A percentile compares a stretch with the other conserved stretches of the same genome.
Evolutionary conservation across 2,888 invertebrate species (phyloP).

Genomic region (Nymphalis urticae): DNA sequence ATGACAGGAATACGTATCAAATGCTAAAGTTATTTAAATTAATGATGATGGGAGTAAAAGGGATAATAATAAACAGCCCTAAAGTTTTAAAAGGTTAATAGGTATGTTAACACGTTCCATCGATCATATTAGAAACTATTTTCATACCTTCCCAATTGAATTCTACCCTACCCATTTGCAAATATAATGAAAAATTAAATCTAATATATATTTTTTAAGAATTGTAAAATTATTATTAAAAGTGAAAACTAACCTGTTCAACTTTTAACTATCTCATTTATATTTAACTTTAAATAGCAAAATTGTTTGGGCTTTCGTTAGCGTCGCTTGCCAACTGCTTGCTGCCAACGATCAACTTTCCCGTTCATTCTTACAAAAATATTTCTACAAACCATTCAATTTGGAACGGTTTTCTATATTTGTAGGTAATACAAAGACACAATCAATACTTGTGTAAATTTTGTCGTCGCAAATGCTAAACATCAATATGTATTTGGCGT

Average conservation of each 20-base stretch:
- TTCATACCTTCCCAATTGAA: not conserved
- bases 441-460: slow-evolving; percentile 18
- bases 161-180: not conserved
- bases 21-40: no score
- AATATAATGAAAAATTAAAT: not conserved
- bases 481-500: slow-evolving; percentile 4
- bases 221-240: not conserved
- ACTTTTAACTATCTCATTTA: slow-evolving; percentile 27
- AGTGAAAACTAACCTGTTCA: slow-evolving; percentile 17
- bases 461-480: slow-evolving; percentile 2
- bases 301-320: slow-evolving; percentile 32
- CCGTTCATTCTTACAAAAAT: slow-evolving; percentile 33
- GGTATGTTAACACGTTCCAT: not conserved
- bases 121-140: not conserved
- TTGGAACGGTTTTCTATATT: slow-evolving; percentile 29
- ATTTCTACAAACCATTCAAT: slow-evolving; percentile 34
- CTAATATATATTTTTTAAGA: no score
- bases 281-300: slow-evolving; percentile 26
- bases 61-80: not conserved
- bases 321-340: slow-evolving; percentile 34
- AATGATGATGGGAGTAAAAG: not conserved
- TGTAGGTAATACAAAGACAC: slow-evolving; percentile 18
- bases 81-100: slow-evolving; percentile 1
- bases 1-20: no score
- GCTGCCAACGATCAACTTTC: slow-evolving; percentile 38